Evolutionary conservation across 2,797 vertebrate species (phyloP), one percentile per base, ranked within the genome.

Genomic region (Galagoides demidoff): DNA sequence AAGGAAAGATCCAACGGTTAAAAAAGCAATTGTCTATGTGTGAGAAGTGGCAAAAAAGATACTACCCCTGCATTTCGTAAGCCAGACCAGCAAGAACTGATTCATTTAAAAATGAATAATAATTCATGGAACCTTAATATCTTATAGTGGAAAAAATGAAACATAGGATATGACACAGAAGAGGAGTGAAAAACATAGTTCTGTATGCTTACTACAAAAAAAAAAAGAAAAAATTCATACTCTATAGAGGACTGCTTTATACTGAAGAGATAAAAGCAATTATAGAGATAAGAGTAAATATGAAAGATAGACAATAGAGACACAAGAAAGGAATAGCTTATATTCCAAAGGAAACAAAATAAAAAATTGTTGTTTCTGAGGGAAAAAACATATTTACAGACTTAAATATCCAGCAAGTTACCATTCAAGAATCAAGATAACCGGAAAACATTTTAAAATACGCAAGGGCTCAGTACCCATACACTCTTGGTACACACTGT

Each of bases 361-460:
- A 85, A 84, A 91, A 86, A 66, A 39, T 5, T 19, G 27, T 81
- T 81, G 4, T 29, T 83, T 73, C 59, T 37, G 17, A 68, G 29
- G 7, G 9, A 13, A 16, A 55, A 83, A 37, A 74, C 29, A 29
- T 13, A 37, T 25, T 88, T 17, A 81, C 1, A 91, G 37, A 27
- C 73, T 85, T 73, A 90, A 63, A 63, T 63, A 85, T 34, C 79
- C 13, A 74, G 13, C 43, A 86, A 81, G 1, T 7, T 66, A 45
- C 57, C 88, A 95, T 91, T 86, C 19, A 90, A 90, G 61, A 91
- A 86, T 74, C 64, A 63, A 73, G 8, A 27, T n/a, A 85, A 94
- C 7, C 79, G 27, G 34, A 85, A 90, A n/a, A 79, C 29, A 90
- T 73, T 81, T 90, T 94, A 29, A 81, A 90, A 64, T 57, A 79